These are phyloP conservation scores for Papilio gigon DNA, from an alignment of 2,888 invertebrate species.

Conservation along the genomic window DNA sequence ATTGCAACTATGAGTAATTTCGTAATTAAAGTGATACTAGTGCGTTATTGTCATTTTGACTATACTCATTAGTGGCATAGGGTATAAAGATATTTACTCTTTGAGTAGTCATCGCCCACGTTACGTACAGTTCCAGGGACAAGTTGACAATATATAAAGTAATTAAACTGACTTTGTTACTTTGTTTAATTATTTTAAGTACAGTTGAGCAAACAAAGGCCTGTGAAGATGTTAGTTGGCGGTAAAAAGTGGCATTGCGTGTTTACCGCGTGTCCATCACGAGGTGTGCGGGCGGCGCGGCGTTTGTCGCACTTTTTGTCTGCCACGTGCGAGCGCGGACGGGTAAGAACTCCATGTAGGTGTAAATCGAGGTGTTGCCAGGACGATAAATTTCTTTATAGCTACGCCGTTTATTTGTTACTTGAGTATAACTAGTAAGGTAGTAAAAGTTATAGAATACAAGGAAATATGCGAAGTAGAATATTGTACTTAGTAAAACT, in stretches of 20 bases:
- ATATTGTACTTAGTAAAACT: no score
- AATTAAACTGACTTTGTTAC: background rate
- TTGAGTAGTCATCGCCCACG: no score
- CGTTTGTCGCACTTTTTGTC: slow-evolving; percentile 26
- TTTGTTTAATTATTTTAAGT: background rate
- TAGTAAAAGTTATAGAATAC: no score
- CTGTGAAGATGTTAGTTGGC: background rate
- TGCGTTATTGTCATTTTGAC: background rate
- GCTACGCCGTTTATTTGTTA: background rate
- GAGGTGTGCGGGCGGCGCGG: slow-evolving; percentile 14
- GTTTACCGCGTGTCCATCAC: slow-evolving; percentile 21
- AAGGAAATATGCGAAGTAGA: no score
- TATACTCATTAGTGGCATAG: background rate
- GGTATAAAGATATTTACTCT: no score
- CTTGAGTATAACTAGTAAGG: no score
- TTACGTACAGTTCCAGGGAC: background rate
- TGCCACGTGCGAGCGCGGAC: background rate
- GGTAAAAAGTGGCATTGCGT: slow-evolving; percentile 28
- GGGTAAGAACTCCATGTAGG: slow-evolving; percentile 9
- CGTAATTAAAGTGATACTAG: no score
- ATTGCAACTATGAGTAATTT: no score
- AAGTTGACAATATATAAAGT: background rate
- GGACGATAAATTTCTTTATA: slow-evolving; percentile 6
- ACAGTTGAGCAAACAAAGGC: background rate
- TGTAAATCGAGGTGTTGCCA: slow-evolving; percentile 28